Evolutionary conservation across 2,113 vertebrate species (phyloP).

Genomic region (Saccopteryx leptura): DNA sequence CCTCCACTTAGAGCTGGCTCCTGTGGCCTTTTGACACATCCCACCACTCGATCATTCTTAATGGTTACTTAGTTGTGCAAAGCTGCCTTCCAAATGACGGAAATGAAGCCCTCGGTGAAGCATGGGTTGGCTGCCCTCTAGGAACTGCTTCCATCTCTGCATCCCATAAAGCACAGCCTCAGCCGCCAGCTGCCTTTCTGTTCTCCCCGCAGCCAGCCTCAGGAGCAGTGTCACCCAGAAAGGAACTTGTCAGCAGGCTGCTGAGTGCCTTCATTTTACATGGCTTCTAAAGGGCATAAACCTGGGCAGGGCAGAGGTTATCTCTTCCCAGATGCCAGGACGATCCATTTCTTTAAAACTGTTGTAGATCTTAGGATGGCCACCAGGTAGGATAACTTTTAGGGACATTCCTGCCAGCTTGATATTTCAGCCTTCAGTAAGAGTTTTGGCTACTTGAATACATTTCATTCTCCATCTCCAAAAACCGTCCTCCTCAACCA

Average conservation of each 20-base stretch:
- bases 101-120: neutral
- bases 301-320: too few relatives aligned
- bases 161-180: neutral
- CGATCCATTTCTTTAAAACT: neutral
- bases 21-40: neutral
- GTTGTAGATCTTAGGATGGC: neutral
- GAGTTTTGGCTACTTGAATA: neutral
- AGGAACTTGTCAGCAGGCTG: conserved; percentile 14
- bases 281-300: neutral
- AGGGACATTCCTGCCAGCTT: neutral
- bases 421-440: neutral
- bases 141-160: neutral
- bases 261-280: neutral
- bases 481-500: neutral
- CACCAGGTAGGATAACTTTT: neutral
- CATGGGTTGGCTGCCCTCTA: neutral
- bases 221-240: neutral
- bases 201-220: conserved; percentile 1
- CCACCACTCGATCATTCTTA: neutral
- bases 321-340: neutral
- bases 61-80: neutral
- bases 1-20: neutral
- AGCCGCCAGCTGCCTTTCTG: conserved; percentile 18
- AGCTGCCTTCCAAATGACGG: neutral
- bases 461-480: neutral